Percentiles rank a stretch among this genome's conserved stretches.
phyloP scores from a whole-genome alignment of 2,888 invertebrate genomes.

The Yponomeuta sedellus region DNA sequence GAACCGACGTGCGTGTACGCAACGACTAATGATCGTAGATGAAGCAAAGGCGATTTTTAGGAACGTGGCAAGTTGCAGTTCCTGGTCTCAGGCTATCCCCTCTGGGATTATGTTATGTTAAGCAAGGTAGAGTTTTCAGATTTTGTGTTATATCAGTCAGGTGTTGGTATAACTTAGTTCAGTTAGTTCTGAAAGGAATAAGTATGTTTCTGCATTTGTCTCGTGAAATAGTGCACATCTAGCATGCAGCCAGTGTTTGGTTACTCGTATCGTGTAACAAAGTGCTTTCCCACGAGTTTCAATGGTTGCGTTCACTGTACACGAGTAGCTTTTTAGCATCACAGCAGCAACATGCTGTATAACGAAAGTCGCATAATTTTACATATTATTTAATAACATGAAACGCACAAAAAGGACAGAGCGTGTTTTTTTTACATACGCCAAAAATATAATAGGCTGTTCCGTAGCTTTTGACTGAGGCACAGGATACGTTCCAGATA shows the following conservation, averaged over 20 bases:
- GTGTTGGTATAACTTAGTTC: too few relatives aligned
- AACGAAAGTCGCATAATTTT: not conserved
- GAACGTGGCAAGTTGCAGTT: too few relatives aligned
- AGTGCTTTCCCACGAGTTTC: not conserved
- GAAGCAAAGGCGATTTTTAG: too few relatives aligned
- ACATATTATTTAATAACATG: not conserved
- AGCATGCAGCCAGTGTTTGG: not conserved
- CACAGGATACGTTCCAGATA: not conserved
- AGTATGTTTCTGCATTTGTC: too few relatives aligned
- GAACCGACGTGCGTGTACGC: too few relatives aligned
- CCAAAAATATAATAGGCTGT: not conserved
- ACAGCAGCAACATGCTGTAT: not conserved
- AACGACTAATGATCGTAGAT: too few relatives aligned
- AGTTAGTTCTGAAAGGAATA: too few relatives aligned
- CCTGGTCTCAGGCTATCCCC: too few relatives aligned
- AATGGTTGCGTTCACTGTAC: not conserved
- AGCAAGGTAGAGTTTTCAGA: too few relatives aligned
- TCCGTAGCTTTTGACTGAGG: not conserved
- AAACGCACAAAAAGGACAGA: not conserved
- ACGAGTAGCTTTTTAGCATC: not conserved
- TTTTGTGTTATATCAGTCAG: too few relatives aligned
- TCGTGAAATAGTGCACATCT: not conserved
- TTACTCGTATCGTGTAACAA: not conserved
- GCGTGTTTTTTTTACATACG: not conserved
- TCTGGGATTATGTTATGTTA: too few relatives aligned